Evolutionary conservation across 37 sponge, comb jelly and placozoan species (phyloP), one percentile per base, ranked within the genome.

Genomic region (Theonella swinhoei): DNA sequence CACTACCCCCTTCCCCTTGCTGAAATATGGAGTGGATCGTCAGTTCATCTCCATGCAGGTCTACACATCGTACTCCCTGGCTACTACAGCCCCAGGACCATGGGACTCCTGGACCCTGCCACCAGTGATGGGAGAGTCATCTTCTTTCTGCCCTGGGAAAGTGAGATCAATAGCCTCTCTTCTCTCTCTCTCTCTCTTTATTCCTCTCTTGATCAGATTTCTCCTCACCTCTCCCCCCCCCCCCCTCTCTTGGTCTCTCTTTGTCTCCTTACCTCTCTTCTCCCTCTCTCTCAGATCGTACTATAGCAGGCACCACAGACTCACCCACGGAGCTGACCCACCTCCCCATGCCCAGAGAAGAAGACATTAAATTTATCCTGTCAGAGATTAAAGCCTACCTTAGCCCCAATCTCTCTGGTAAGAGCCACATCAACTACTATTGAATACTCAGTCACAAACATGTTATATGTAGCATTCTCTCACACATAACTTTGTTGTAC

Each of bases 91-190:
- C 99, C 99, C 17, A 61, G 82, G 1, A 80, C 88, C 81, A 99
- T 97, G 97, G 99, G 99, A 0, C 86, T 99, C 39, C 87, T 99
- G 30, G 99, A 99, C 61, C 97, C 99, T 35, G 70, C 92, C 58
- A 95, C 99, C 64, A 94, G 90, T 26, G 99, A 99, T 78, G 99
- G 99, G 9, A 58, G 99, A 41, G 98, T 99, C 78, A 96, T 99
- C 65, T 99, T 99, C 92, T 99, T 99, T 84, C 89, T 99, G 39
- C 99, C 99, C 3, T 99, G 99, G 99, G 90, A 95, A 83, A 91
- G 95, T 88, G 58, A 83, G 81, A 36, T 4, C 7, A 17, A 47
- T 47, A 47, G 11, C 7, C 54, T 17, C 54, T 17, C 54, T 47
- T 7, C 11, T 47, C 11, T 47, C 14, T 47, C 54, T 47, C 54